phyloP scores from a whole-genome alignment of 1,140 invertebrate genomes.

The Monomorium pharaonis region DNA sequence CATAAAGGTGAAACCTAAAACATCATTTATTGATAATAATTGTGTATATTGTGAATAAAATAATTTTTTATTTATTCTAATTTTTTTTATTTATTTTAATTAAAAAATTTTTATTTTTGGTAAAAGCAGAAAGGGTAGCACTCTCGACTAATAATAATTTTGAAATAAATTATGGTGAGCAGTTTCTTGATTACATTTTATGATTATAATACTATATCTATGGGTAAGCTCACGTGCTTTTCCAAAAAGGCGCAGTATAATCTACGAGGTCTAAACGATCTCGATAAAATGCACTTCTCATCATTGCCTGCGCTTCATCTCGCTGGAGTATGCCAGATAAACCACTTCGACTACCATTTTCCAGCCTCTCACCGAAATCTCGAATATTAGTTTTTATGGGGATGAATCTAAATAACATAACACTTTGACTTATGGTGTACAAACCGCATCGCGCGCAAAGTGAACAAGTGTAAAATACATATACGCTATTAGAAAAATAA shows the following conservation, averaged over 20 bases:
- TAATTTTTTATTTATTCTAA: background rate
- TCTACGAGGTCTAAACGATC: slow-evolving; percentile 36
- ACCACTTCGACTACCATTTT: slow-evolving; percentile 70
- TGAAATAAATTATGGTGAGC: background rate
- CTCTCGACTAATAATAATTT: background rate
- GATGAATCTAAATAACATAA: slow-evolving; percentile 54
- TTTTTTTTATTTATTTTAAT: background rate
- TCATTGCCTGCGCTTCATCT: slow-evolving; percentile 67
- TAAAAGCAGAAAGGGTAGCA: background rate
- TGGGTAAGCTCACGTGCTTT: slow-evolving; percentile 50
- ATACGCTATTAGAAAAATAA: background rate
- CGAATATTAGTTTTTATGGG: slow-evolving; percentile 29
- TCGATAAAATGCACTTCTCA: slow-evolving; percentile 49
- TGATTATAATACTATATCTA: background rate
- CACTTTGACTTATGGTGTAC: background rate
- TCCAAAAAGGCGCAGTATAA: slow-evolving; percentile 71
- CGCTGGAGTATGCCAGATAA: slow-evolving; percentile 61
- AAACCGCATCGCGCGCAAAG: background rate
- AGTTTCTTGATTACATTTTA: background rate
- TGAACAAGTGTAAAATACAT: background rate
- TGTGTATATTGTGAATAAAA: background rate
- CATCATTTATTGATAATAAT: slow-evolving; percentile 1
- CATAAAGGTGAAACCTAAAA: slow-evolving; percentile 71
- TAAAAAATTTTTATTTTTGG: no score
- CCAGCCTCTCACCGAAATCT: slow-evolving; percentile 54